Evolutionary conservation across 2,797 vertebrate species (phyloP), one percentile per base, ranked within the genome.

Genomic region (Valencia hispanica): DNA sequence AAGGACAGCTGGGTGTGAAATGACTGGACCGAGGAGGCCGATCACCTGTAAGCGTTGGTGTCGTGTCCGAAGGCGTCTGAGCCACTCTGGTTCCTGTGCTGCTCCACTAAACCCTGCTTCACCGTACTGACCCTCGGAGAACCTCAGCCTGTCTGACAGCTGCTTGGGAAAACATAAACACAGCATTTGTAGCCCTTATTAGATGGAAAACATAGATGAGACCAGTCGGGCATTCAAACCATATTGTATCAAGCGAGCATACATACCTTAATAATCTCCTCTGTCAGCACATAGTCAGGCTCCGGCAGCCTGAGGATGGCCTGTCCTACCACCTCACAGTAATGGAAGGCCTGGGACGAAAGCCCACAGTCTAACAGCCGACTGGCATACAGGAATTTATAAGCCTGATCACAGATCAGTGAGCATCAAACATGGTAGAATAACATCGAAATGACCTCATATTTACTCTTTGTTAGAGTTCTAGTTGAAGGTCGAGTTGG

Each of bases 351-450:
- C 89, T 96, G 96, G 30, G 96, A 95, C 0, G 92, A 76, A 4
- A 98, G 94, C 17, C 97, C 97, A 0, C 95, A 94, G 89, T 98
- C 97, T 0, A 96, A 90, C 92, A 99, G 92, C 10, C 96, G 95
- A 83, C 94, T 93, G n/a, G 97, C 97, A 0, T 98, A 98, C 74
- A 98, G 91, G 78, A 98, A 93, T 88, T 98, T 99, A 83, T 97
- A 99, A 15, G 96, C 95, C 97, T 99, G 69, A 11, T 41, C 70
- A 82, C 66, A 74, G 68, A 25, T 39, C 43, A 85, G 36, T 11
- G 47, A 63, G 1, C n/a, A 65, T 59, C 41, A n/a, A 18, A 18
- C 12, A 55, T 17, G 25, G 30, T 1, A 39, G 0, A 48, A 39
- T n/a, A 17, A 20, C 15, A 15, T 18, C 68, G 32, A 11, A 9